Base-by-base conservation (phyloP, 2,888 invertebrate genomes). In the Tachina lurida region DNA sequence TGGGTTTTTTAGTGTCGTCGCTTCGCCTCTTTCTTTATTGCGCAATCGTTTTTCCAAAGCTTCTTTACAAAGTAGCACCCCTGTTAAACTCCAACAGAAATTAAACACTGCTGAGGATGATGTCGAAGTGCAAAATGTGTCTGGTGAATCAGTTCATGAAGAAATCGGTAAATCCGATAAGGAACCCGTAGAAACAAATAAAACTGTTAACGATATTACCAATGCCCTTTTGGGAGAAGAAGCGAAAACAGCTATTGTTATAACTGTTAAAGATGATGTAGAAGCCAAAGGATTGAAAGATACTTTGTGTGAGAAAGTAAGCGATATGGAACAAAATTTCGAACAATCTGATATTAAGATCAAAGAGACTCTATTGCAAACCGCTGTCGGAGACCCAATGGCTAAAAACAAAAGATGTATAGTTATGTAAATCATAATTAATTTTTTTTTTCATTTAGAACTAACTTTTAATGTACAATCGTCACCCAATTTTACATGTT, bases 11-110 rank as follows among this genome's bases (percentile, higher is more conserved):
- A 91, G 89, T 80, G 89, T 84, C 10, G 89, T 91, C 22, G 88
- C 91, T 13, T 92, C 91, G 10, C 93, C 93, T 19, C 89, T 93
- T 39, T 89, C 91, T 15, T 78, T 91, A 87, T 87, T 93, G 73
- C 90, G 93, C 22, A 88, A 91, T 3, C 90, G 91, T 22, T 90
- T 93, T 43, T 90, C 91, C 0, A 91, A 89, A 73, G 87, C 92
- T 0, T 88, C 89, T 3, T 89, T 93, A 22, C 90, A 90, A 52
- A 88, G 88, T 45, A 90, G 87, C 68, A 90, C 92, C 5, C 92
- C 93, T 3, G 84, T 89, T 10, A 91, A 91, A 17, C 84, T 88
- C 43, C 86, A 87, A 47, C 54, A 88, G 81, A 73, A 89, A n/a
- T 52, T 88, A 12, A 62, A 83, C 58, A 87, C 79, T 5, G 89